Base-by-base conservation (phyloP, 2,113 vertebrate species). In the Jaculus jaculus region DNA sequence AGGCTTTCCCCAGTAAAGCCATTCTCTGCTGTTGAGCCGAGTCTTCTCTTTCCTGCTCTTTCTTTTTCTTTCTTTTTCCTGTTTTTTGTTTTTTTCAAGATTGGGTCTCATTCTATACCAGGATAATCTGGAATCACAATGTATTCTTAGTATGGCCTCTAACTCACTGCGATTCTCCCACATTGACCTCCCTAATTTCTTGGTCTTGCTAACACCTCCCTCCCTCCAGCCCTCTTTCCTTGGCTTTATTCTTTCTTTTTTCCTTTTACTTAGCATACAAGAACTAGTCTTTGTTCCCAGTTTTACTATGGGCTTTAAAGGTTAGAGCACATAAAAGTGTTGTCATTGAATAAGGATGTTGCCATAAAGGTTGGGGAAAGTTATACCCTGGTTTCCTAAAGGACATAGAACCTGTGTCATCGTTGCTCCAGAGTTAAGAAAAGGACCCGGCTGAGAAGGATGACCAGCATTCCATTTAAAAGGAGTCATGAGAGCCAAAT, bases 391-490 rank as follows among this genome's bases (percentile, higher is more conserved):
- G 13, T 34, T 74, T 90, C 32, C 42, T 63, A 12, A 37, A 47
- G 34, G 58, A 73, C 0, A 16, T 24, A 9, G 7, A 24, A 8
- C 18, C 11, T 68, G 7, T 17, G 16, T 0, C 3, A 17, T 17
- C 51, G 23, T 42, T 54, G 34, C 20, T 2, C 23, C 32, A 26
- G 58, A 84, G 74, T 51, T 60, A 61, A 90, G 75, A 87, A 93
- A 73, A 12, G 74, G 15, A 26, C 13, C 3, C 15, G 6, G 16
- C 18, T 28, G 10, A 37, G 20, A 94, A 63, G 26, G 20, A 24
- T 60, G 37, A 63, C 63, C 60, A 26, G 18, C 58, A n/a, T 81
- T 71, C 80, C 69, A 42, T 66, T 8, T 42, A 94, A 74, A 28
- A 20, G 26, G 4, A 77, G 15, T 3, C 89, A 17, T 42, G 18